These are phyloP conservation scores for Macrochelys suwanniensis DNA, from an alignment of 2,797 vertebrate species.

Conservation along the genomic window DNA sequence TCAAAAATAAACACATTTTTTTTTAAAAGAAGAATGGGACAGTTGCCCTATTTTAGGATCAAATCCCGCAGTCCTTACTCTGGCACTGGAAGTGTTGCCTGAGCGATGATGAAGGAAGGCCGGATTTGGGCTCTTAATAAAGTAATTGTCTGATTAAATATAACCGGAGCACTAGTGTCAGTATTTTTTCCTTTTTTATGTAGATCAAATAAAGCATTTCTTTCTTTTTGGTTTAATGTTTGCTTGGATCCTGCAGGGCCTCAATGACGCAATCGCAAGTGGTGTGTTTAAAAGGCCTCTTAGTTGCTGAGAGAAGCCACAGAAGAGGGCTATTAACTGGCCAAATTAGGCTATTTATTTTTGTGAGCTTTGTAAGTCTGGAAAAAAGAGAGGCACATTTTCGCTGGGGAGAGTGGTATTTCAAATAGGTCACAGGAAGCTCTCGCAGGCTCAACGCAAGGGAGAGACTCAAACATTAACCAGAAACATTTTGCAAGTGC, in stretches of 20 bases:
- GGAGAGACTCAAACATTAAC: slow-evolving; percentile 69
- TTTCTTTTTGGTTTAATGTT: slow-evolving; percentile 70
- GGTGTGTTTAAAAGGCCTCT: slow-evolving; percentile 76
- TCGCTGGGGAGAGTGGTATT: slow-evolving; percentile 75
- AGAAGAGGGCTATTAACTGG: slow-evolving; percentile 74
- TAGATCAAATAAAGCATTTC: slow-evolving; percentile 77
- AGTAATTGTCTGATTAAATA: slow-evolving; percentile 78
- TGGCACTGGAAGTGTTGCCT: slow-evolving; percentile 72
- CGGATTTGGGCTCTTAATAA: slow-evolving; percentile 75
- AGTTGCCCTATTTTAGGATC: slow-evolving; percentile 73
- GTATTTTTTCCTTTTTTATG: slow-evolving; percentile 57
- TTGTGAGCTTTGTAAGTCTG: slow-evolving; percentile 78
- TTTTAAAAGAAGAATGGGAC: slow-evolving; percentile 66
- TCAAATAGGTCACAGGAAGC: slow-evolving; percentile 77
- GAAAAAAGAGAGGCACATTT: slow-evolving; percentile 74
- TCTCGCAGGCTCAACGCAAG: slow-evolving; percentile 67
- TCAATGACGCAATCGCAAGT: slow-evolving; percentile 72
- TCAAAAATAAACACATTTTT: slow-evolving; percentile 50
- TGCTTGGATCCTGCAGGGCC: slow-evolving; percentile 70
- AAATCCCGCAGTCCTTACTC: slow-evolving; percentile 72
- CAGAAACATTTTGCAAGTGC: slow-evolving; percentile 75
- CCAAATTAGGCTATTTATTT: slow-evolving; percentile 78
- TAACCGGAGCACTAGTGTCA: slow-evolving; percentile 76
- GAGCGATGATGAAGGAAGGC: slow-evolving; percentile 71
- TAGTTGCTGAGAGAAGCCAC: slow-evolving; percentile 73